Conservation (phyloP, 2,797 vertebrate genomes). For the Sylvilagus floridanus region DNA sequence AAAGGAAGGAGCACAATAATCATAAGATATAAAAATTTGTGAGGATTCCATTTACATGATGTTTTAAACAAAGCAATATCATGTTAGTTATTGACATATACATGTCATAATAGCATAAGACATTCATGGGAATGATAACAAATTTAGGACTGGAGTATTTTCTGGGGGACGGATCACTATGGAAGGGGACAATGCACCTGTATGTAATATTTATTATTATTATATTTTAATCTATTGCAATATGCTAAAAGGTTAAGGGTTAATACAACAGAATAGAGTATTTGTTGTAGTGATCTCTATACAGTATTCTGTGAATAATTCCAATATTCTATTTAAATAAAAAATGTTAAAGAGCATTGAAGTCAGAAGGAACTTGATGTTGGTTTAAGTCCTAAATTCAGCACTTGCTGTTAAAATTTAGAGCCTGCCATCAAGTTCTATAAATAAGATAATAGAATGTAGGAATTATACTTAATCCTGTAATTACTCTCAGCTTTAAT, state of each 20-base stretch:
- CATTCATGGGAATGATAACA: slow-evolving; percentile 10
- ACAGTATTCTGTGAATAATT: slow-evolving; percentile 55
- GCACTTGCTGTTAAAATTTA: slow-evolving; percentile 79
- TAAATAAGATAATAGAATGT: slow-evolving; percentile 86
- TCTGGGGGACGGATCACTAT: not conserved
- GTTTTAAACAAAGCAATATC: slow-evolving; percentile 25
- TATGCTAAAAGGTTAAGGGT: slow-evolving; percentile 6
- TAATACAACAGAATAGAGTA: not conserved
- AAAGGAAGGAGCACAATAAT: not conserved
- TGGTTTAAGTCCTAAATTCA: slow-evolving; percentile 76
- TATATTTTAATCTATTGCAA: slow-evolving; percentile 31
- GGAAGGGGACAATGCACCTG: not conserved
- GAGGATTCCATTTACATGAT: slow-evolving; percentile 34
- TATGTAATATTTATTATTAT: slow-evolving; percentile 2
- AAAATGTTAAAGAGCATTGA: slow-evolving; percentile 64
- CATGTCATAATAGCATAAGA: not conserved
- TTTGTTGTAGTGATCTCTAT: slow-evolving; percentile 26
- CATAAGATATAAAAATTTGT: not conserved
- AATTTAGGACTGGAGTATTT: not conserved
- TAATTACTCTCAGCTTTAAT: slow-evolving; percentile 85
- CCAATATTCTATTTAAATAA: slow-evolving; percentile 63
- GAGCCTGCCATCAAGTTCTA: slow-evolving; percentile 80
- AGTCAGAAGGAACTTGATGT: slow-evolving; percentile 50
- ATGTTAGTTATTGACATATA: slow-evolving; percentile 1
- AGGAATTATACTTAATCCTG: slow-evolving; percentile 83